Evolutionary conservation across 2,113 vertebrate genomes (phyloP).

Genomic region (Chinchilla lanigera): DNA sequence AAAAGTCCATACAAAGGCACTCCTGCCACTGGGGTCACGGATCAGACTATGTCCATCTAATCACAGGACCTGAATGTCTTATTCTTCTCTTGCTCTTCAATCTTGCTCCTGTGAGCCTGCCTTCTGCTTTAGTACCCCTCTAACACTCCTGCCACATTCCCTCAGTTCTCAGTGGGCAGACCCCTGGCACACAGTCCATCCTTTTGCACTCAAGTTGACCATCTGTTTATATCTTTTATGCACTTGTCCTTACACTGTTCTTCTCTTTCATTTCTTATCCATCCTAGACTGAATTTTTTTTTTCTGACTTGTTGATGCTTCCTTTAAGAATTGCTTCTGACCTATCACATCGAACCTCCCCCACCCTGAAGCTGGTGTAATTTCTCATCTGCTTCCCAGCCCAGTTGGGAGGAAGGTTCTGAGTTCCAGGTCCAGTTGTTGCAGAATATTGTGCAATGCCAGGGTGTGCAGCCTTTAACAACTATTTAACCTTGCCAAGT

Average conservation of each 20-base stretch:
- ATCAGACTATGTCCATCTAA: not conserved
- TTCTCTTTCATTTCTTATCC: not conserved
- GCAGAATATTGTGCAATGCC: not conserved
- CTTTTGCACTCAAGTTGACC: not conserved
- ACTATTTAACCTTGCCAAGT: not conserved
- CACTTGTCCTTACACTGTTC: not conserved
- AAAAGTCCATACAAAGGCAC: not conserved
- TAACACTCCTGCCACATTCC: not conserved
- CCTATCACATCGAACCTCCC: not conserved
- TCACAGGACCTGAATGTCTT: not conserved
- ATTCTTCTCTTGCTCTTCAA: not conserved
- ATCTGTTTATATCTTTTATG: not conserved
- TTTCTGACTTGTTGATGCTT: not conserved
- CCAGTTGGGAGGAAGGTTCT: not conserved
- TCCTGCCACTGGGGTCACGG: not conserved
- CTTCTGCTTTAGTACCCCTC: not conserved
- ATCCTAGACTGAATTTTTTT: not conserved
- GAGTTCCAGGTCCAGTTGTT: not conserved
- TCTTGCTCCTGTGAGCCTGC: not conserved
- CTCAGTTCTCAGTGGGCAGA: not conserved
- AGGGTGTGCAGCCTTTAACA: not conserved
- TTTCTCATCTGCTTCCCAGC: not conserved
- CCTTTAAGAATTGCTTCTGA: not conserved
- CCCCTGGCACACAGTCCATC: not conserved
- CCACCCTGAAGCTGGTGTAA: fast-evolving